Base-by-base conservation (phyloP, 2,888 invertebrate genomes). In the Siphlonurus alternatus region DNA sequence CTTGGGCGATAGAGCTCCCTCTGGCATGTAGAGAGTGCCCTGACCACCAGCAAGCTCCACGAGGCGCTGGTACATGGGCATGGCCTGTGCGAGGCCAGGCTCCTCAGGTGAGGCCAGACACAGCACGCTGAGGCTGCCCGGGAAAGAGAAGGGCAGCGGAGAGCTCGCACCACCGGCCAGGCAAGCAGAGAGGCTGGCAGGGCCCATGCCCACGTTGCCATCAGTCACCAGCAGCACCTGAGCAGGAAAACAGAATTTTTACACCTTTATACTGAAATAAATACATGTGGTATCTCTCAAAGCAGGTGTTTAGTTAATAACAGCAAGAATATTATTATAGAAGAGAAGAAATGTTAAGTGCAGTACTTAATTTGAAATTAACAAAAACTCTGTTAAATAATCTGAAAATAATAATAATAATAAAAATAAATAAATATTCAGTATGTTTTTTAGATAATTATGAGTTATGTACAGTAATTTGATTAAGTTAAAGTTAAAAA, bases 101-200 rank as follows among this genome's bases (percentile, higher is more conserved):
- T 78, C 77, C 64, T 70, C 70, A 61, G 67, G 64, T 24, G 67
- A 61, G 24, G 68, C 66, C 10, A 80, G 70, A 65, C 76, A 75
- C 25, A 79, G 71, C 22, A 80, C 71, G 66, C 78, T 89, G 67
- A 95, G 79, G 76, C 89, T 90, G 62, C 87, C 87, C 15, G 89
- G 88, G 74, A 88, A 90, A 10, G 88, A 79, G 70, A 89, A 88
- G 3, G 89, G 90, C 38, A 93, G 74, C 25, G 90, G 90, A 69
- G 87, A 82, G 23, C 78, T 78, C 70, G 77, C 77, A 53, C 78
- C 67, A 1, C 77, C 74, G 65, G 77, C 75, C 51, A 85, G 73
- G 0, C 83, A 83, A 64, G 80, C 79, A 62, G 81, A 79, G 2
- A 88, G 73, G 0, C 86, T 85, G 70, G 83, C 82, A 1, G 80